These are phyloP conservation scores for Sesamia inferens DNA, from an alignment of 2,888 invertebrate genomes.

Conservation along the genomic window DNA sequence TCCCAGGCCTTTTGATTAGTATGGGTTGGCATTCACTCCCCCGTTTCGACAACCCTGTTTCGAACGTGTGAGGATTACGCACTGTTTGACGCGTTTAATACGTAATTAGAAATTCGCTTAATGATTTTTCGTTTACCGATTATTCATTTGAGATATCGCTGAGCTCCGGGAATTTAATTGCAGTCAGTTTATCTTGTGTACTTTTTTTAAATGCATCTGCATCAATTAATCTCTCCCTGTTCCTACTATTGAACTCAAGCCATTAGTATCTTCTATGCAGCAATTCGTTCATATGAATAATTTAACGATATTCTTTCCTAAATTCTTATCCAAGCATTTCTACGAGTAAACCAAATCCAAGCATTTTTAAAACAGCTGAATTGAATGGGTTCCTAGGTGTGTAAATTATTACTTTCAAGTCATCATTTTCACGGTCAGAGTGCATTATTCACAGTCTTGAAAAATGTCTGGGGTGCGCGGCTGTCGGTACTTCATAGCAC, in stretches of 20 bases:
- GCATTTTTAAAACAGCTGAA: constrained; percentile 31
- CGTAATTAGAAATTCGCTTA: constrained; percentile 64
- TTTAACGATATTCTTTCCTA: neutral
- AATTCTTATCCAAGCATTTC: neutral
- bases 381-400: constrained; percentile 22
- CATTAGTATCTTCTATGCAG: neutral
- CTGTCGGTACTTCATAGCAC: constrained; percentile 45
- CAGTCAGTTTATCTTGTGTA: constrained; percentile 20
- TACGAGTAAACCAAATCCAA: neutral
- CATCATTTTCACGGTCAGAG: constrained; percentile 44
- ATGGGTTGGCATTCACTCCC: constrained; percentile 78
- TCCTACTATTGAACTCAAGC: neutral
- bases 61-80: constrained; percentile 68
- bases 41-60: constrained; percentile 67
- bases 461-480: constrained; percentile 31
- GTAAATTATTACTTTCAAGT: constrained; percentile 48
- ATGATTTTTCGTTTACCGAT: constrained; percentile 61
- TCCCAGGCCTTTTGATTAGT: constrained; percentile 77
- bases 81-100: constrained; percentile 63
- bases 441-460: constrained; percentile 52
- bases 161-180: constrained; percentile 42
- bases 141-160: constrained; percentile 47
- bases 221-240: neutral
- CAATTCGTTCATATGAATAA: neutral
- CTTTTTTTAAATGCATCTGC: neutral